Base-by-base conservation (phyloP, 2,888 invertebrate species). In the Stenolophus ochropezus region DNA sequence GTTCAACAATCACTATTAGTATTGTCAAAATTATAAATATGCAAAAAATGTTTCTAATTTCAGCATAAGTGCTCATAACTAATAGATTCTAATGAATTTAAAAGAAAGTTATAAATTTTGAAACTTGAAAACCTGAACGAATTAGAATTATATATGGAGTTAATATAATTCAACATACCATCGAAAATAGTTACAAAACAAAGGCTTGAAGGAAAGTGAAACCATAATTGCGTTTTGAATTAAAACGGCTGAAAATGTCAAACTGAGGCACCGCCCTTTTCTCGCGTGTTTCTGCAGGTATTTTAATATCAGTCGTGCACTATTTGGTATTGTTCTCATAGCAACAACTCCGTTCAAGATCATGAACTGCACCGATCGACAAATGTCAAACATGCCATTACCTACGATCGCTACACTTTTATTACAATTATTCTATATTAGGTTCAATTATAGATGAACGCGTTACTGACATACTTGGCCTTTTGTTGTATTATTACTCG, bases 301-400 rank as follows among this genome's bases (percentile, higher is more conserved):
- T 73, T 73, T 73, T 73, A 73, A 73, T 73, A 47, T 73, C 20
- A 73, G 73, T 73, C 73, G 49, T 73, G 73, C 20, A 21, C 47
- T 20, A 71, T 33, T 71, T 71, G n/a, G 73, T 49, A 73, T 73
- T 73, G 73, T 73, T 73, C 73, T 73, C 73, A 18, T 73, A 69
- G 21, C 69, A 21, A 73, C 33, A 11, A 69, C 16, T 33, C 33
- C 27, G 33, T 69, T 69, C 33, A 69, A 69, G 65, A 69, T 16
- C 65, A 69, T 69, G 16, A 27, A 21, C 65, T 18, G 8, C 16
- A 69, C 18, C 33, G 27, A 69, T 16, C 4, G 21, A 33, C 16
- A 69, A 69, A 69, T 69, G 65, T 69, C 65, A 69, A 33, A 33
- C 65, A 2, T 25, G 21, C 61, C 25, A 61, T 61, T 61, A 25